Evolutionary conservation across 2,113 vertebrate genomes (phyloP).

Genomic region (Corythoichthys haematopterus): DNA sequence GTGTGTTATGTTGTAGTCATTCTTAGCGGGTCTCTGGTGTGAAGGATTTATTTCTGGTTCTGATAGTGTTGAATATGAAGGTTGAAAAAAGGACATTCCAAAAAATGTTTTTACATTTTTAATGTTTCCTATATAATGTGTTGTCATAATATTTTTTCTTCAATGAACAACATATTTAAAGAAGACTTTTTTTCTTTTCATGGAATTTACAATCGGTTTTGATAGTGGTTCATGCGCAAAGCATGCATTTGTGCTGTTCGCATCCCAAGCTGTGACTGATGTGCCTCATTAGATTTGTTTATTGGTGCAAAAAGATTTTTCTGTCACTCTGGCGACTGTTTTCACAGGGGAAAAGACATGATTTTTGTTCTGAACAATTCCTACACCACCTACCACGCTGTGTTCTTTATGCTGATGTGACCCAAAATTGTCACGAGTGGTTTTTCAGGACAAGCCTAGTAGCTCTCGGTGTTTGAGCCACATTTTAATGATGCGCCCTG

Average conservation of each 20-base stretch:
- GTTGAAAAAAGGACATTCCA: background rate
- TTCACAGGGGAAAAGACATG: constrained; percentile 17
- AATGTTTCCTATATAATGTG: background rate
- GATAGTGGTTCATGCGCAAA: constrained; percentile 7
- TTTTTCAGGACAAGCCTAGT: constrained; percentile 43
- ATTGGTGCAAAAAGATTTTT: constrained; percentile 17
- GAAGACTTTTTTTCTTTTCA: constrained; percentile 9
- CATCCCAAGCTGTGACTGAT: constrained; percentile 19
- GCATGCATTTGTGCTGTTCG: constrained; percentile 8
- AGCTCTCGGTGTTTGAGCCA: constrained; percentile 46
- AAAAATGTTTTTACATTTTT: background rate
- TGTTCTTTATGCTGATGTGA: constrained; percentile 31
- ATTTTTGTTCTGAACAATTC: constrained; percentile 23
- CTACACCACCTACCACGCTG: constrained; percentile 18
- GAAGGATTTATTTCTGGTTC: constrained; percentile 9
- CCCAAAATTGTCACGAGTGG: constrained; percentile 33
- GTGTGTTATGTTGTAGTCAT: constrained; percentile 24
- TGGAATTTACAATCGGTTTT: constrained; percentile 12
- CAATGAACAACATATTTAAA: background rate
- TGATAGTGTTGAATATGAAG: constrained; percentile 20
- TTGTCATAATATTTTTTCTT: constrained; percentile 20
- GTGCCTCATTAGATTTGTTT: constrained; percentile 38
- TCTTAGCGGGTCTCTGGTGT: constrained; percentile 22
- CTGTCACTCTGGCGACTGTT: constrained; percentile 17
- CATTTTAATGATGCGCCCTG: constrained; percentile 64